A percentile compares a stretch with the other conserved stretches of the same genome.
Conservation (phyloP, 1,140 invertebrate genomes). For the Aphaenogaster ashmeadi region DNA sequence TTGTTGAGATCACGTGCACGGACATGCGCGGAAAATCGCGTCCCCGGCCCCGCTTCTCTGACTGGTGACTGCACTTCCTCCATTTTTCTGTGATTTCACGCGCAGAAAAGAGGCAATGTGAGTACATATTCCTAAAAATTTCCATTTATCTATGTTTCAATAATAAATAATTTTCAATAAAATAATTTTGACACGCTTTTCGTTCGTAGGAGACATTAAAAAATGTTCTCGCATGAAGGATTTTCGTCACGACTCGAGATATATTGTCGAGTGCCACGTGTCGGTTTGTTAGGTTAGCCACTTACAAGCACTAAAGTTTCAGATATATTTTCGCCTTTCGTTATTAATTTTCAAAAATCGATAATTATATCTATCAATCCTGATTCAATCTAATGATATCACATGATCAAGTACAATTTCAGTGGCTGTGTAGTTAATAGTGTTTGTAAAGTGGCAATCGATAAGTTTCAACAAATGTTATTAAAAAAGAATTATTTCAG, state of each 20-base stretch:
- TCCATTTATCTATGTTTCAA: slow-evolving; percentile 27
- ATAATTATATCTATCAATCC: not conserved
- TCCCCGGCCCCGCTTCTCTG: no score
- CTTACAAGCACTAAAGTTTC: not conserved
- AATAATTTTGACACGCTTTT: slow-evolving; percentile 12
- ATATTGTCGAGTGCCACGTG: slow-evolving; percentile 26
- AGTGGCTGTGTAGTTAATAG: slow-evolving; percentile 9
- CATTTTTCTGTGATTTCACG: slow-evolving; percentile 70
- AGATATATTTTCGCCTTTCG: not conserved
- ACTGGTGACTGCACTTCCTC: no score
- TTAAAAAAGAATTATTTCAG: not conserved
- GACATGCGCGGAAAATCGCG: no score
- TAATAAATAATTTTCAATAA: not conserved
- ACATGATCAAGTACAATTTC: not conserved
- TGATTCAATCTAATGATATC: not conserved
- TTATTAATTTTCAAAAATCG: not conserved
- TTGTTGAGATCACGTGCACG: no score
- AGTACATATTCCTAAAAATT: slow-evolving; percentile 59
- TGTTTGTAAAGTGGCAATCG: not conserved
- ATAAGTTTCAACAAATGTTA: not conserved
- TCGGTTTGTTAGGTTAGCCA: slow-evolving; percentile 1
- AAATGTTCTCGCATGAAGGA: not conserved
- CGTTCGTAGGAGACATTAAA: not conserved
- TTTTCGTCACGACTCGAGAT: not conserved
- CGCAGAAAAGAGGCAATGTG: slow-evolving; percentile 72